Evolutionary conservation across 2,113 vertebrate genomes (phyloP), one percentile per base, ranked within the genome.

Genomic region (Neoarius graeffei): DNA sequence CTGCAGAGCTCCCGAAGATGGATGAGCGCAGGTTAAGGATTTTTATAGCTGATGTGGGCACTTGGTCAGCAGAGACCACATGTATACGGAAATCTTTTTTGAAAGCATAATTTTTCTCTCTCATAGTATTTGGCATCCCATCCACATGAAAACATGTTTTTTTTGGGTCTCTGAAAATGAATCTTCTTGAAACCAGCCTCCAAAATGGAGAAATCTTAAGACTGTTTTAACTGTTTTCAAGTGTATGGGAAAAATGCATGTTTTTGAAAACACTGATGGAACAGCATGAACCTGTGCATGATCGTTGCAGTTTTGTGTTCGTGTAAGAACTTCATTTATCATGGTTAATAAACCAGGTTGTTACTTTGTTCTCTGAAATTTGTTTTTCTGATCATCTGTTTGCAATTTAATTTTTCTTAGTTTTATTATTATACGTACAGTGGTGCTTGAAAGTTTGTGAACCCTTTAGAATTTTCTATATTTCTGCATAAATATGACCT

Each of bases 1-100:
- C 67, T 6, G 42, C 77, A 59, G 10, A 69, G 54, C 52, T 59
- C 14, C 54, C 14, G 54, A 10, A 86, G 81, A 88, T 74, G 79
- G 60, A 74, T 82, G 73, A 50, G 66, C 66, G 42, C 76, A 67
- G 79, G 35, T 85, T 67, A 79, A 77, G 60, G 27, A 79, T 77
- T 69, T 14, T 76, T 25, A 59, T 67, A 76, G 76, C 48, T 7
- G 87, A 84, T 20, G 54, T 23, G 56, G 83, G 81, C 54, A 56
- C 62, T 87, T 54, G 30, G 52, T 71, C 69, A 64, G 25, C 80
- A 19, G 19, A 42, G 13, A 73, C 27, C 48, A 8, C 19, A 59
- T 82, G 19, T 48, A 48, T 48, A 60, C 4, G 1, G 2, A 0
- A 54, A 3, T 76, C 3, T 42, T 71, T 27, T 30, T 30, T 27